Conservation (phyloP, 2,797 vertebrate genomes). For the Rhyacichthys aspro region DNA sequence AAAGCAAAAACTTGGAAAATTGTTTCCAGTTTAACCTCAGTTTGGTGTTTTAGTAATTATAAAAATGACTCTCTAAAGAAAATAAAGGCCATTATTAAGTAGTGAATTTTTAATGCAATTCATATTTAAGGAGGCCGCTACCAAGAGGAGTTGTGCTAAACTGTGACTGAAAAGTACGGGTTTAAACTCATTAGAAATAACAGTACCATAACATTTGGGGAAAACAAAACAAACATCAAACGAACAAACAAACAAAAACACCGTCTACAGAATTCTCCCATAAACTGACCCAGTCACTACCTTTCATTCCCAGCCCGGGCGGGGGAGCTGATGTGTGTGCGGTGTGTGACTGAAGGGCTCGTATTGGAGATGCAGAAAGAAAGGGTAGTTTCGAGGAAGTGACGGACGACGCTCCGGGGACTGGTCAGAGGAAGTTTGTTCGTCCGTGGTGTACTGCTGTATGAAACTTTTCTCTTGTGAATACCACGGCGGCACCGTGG, state of each 20-base stretch:
- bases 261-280: background rate
- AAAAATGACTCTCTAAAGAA: background rate
- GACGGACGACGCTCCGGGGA: conserved; percentile 68
- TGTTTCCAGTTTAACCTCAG: background rate
- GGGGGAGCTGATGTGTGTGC: conserved; percentile 21
- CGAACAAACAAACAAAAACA: no score
- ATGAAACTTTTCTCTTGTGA: conserved; percentile 70
- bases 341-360: conserved; percentile 26
- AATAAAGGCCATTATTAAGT: background rate
- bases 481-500: conserved; percentile 55
- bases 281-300: conserved; percentile 24
- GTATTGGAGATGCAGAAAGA: conserved; percentile 66
- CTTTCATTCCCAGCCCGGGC: conserved; percentile 22
- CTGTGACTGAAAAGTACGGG: no score
- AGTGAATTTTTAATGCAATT: no score
- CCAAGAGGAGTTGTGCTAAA: no score
- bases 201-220: no score
- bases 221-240: no score
- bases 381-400: conserved; percentile 80
- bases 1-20: background rate
- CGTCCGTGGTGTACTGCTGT: conserved; percentile 61
- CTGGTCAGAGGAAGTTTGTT: conserved; percentile 82
- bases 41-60: background rate
- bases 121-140: background rate
- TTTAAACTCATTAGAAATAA: no score